Base-by-base conservation (phyloP, 2,888 invertebrate species). In the Ceramica pisi region DNA sequence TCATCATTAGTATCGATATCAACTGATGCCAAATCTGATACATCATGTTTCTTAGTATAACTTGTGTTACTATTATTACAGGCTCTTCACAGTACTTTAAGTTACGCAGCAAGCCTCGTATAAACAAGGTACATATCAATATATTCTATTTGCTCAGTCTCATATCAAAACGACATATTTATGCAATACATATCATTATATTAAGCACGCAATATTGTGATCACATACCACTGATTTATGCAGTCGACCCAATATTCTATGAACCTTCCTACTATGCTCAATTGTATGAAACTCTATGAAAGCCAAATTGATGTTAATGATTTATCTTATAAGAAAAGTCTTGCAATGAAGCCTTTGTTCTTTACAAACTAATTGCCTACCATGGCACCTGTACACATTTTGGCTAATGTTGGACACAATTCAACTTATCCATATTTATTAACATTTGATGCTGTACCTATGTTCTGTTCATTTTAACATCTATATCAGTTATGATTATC, bases 171-270 rank as follows among this genome's bases (percentile, higher is more conserved):
- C 59, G 50, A 72, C 67, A 72, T 67, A 38, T 70, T 62, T 55
- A 60, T 74, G 61, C 71, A 71, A 82, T 80, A 89, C 90, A 91
- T 90, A 91, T 90, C 89, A 89, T 83, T 86, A 85, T 82, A 82
- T 44, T 84, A 83, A 88, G 89, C 90, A 90, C 87, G 87, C 84
- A 84, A 84, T 66, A 67, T 82, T 74, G 82, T 64, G 61, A 82
- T 71, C 84, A 80, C 78, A 79, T 75, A 71, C 76, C 74, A 71
- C 75, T 70, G n/a, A 59, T 66, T 50, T 9, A 60, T 67, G 86
- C 77, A 80, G 82, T 86, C 78, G 76, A 75, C 76, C 72, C 73
- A 38, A 64, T 46, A 56, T 50, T 66, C 26, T 35, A 48, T n/a
- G 35, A 51, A 50, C 19, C 26, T 46, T 2, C 0, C 5, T 65